A percentile compares a stretch with the other conserved stretches of the same genome.
phyloP scores from a whole-genome alignment of 2,113 vertebrate species.

The Nothobranchius kuhntae region DNA sequence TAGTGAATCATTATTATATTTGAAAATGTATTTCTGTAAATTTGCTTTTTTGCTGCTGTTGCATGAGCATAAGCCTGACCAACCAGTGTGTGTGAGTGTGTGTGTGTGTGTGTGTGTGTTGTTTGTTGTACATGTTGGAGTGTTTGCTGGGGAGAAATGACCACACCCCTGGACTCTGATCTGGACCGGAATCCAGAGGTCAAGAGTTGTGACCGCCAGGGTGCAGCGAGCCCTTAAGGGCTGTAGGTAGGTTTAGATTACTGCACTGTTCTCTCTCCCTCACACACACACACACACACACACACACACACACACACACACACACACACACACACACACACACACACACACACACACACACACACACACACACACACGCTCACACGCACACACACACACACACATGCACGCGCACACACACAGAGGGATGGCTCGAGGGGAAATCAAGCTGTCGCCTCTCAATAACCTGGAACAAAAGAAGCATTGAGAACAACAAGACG shows the following conservation, averaged over 20 bases:
- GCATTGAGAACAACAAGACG: conserved; percentile 73
- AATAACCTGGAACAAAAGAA: conserved; percentile 73
- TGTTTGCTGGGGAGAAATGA: conserved; percentile 25
- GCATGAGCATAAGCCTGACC: no score
- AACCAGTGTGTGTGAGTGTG: neutral
- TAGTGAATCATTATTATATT: no score
- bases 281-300: conserved; percentile 6
- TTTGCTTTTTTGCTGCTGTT: no score
- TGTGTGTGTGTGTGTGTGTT: conserved; percentile 4
- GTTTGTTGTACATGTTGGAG: neutral
- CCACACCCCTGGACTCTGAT: conserved; percentile 81
- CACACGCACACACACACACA: no score
- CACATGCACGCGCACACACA: conserved; percentile 40
- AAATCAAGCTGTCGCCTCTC: conserved; percentile 72
- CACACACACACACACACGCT: conserved; percentile 10
- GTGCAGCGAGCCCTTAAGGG: conserved; percentile 75
- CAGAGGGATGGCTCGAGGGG: conserved; percentile 58
- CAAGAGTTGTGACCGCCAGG: conserved; percentile 74
- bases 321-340: conserved; percentile 4
- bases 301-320: conserved; percentile 22
- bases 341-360: neutral
- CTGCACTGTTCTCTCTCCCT: conserved; percentile 3
- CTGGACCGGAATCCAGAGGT: conserved; percentile 82
- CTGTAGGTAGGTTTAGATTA: conserved; percentile 60
- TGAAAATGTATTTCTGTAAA: no score